These are phyloP conservation scores for Patagioenas fasciata DNA, from an alignment of 2,113 vertebrate species.

Conservation along the genomic window DNA sequence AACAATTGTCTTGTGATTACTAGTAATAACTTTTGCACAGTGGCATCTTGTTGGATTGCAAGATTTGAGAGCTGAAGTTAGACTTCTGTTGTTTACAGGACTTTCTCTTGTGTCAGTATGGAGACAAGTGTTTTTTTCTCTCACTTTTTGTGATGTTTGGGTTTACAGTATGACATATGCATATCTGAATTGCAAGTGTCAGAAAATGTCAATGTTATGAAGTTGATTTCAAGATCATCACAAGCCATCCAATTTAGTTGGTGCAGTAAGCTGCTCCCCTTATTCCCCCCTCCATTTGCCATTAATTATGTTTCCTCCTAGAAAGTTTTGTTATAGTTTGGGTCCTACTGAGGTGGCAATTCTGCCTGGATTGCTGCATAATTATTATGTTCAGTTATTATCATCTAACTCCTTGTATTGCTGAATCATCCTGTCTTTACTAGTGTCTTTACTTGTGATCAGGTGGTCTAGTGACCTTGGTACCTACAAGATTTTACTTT, in stretches of 20 bases:
- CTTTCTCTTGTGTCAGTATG: background rate
- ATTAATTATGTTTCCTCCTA: background rate
- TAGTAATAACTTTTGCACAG: background rate
- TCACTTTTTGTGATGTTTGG: background rate
- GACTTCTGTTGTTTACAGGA: background rate
- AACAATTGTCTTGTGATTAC: background rate
- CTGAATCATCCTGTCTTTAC: constrained; percentile 35
- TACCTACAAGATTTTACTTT: background rate
- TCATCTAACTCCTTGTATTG: background rate
- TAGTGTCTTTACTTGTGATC: background rate
- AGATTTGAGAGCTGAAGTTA: background rate
- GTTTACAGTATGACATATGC: background rate
- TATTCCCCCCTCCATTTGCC: background rate
- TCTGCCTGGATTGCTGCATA: background rate
- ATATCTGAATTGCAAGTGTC: background rate
- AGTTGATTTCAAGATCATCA: background rate
- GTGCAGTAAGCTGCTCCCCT: background rate
- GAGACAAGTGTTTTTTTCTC: background rate
- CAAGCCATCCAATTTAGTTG: background rate
- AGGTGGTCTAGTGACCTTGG: constrained; percentile 20
- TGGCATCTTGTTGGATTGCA: background rate
- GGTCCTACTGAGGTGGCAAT: background rate
- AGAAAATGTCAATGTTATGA: background rate
- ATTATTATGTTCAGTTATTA: background rate
- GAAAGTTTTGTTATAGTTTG: background rate